phyloP scores from a whole-genome alignment of 2,888 invertebrate species.

The Saturnia pavonia region DNA sequence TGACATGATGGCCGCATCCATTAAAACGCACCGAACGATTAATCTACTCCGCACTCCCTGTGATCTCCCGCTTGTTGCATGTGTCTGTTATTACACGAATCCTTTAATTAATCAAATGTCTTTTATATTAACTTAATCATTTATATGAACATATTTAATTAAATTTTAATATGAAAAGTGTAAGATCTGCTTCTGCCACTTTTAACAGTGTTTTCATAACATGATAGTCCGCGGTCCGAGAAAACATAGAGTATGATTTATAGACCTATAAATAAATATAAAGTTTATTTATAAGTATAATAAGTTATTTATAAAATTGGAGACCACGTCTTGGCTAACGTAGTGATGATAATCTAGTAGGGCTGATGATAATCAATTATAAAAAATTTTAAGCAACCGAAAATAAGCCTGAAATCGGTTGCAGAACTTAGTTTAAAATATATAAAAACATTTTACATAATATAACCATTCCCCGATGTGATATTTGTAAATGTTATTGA shows the following conservation, averaged over 20 bases:
- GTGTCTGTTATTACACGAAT: slow-evolving; percentile 43
- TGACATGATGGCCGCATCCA: slow-evolving; percentile 44
- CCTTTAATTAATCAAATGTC: slow-evolving; percentile 33
- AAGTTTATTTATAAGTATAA: no score
- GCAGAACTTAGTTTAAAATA: neutral
- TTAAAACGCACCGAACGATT: slow-evolving; percentile 44
- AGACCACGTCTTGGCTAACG: no score
- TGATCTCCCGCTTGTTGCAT: slow-evolving; percentile 45
- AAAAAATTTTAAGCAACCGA: neutral
- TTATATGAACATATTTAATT: neutral
- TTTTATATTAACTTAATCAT: slow-evolving; percentile 24
- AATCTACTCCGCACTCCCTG: slow-evolving; percentile 43
- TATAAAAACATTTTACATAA: neutral
- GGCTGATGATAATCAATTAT: no score
- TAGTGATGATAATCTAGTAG: no score
- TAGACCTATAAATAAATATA: neutral
- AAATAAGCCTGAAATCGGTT: neutral
- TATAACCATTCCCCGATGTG: slow-evolving; percentile 22
- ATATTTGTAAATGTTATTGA: slow-evolving; percentile 33
- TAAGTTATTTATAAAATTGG: no score
- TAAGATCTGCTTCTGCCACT: neutral
- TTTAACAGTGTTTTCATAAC: neutral
- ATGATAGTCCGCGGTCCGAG: neutral
- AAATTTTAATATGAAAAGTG: neutral
- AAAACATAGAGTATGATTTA: neutral